Conservation (phyloP, 2,113 vertebrate species). For the Nasalis larvatus region DNA sequence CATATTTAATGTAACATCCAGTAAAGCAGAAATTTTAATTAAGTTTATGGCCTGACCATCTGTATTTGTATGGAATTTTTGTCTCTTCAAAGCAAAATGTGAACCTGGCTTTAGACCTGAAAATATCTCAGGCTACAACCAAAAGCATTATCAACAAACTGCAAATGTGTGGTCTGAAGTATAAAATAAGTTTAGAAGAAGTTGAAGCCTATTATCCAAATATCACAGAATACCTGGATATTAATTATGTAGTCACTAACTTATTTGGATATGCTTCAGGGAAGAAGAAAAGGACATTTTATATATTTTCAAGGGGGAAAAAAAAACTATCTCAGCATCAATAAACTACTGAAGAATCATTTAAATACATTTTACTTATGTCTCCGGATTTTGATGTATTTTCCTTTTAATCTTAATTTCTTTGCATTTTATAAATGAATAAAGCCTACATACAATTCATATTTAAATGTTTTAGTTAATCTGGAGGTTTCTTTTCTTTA, state of each 20-base stretch:
- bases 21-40: constrained; percentile 74
- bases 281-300: constrained; percentile 36
- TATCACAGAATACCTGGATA: background rate
- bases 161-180: constrained; percentile 48
- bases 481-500: background rate
- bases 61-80: constrained; percentile 77
- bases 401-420: background rate
- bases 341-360: background rate
- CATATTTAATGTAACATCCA: constrained; percentile 69
- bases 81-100: constrained; percentile 75
- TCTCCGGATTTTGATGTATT: background rate
- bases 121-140: constrained; percentile 44
- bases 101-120: constrained; percentile 71
- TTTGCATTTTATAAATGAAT: background rate
- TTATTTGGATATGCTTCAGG: constrained; percentile 24
- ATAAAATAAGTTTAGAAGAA: background rate
- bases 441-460: background rate
- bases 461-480: background rate
- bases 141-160: constrained; percentile 54
- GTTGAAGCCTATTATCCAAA: background rate
- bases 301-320: background rate
- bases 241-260: background rate
- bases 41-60: constrained; percentile 69
- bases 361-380: constrained; percentile 22
- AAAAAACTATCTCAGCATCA: background rate